Evolutionary conservation across 2,797 vertebrate genomes (phyloP).

Genomic region (Aldrovandia affinis): DNA sequence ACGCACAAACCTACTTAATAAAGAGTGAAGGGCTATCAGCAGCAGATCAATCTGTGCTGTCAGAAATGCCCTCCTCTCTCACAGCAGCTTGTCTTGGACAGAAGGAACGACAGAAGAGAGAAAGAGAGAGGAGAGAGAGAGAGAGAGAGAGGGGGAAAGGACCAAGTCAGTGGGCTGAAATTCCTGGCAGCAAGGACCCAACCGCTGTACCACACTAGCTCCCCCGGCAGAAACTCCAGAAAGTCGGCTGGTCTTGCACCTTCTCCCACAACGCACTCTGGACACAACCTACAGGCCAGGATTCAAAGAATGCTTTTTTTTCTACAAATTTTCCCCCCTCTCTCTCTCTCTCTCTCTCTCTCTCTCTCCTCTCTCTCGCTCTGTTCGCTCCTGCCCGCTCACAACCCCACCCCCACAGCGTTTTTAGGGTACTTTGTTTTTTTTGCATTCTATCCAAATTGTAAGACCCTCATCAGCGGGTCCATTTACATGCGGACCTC

Average conservation of each 20-base stretch:
- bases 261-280: constrained; percentile 45
- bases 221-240: constrained; percentile 46
- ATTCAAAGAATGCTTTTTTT: constrained; percentile 31
- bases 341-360: no score
- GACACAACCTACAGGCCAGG: constrained; percentile 46
- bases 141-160: constrained; percentile 38
- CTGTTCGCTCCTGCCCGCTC: constrained; percentile 24
- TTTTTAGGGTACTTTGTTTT: background rate
- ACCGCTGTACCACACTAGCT: constrained; percentile 36
- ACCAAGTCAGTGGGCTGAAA: background rate
- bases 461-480: constrained; percentile 18
- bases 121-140: background rate
- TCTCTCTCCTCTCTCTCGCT: constrained; percentile 15
- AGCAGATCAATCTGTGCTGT: background rate
- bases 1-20: background rate
- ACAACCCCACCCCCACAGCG: no score
- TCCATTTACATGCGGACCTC: constrained; percentile 26
- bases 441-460: constrained; percentile 37
- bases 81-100: no score
- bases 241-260: constrained; percentile 49
- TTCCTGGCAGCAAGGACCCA: constrained; percentile 49
- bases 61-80: no score
- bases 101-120: no score
- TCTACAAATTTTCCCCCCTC: no score
- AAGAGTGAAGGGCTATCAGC: background rate